Conservation (phyloP, 2,113 vertebrate genomes). For the Labeo catla region DNA sequence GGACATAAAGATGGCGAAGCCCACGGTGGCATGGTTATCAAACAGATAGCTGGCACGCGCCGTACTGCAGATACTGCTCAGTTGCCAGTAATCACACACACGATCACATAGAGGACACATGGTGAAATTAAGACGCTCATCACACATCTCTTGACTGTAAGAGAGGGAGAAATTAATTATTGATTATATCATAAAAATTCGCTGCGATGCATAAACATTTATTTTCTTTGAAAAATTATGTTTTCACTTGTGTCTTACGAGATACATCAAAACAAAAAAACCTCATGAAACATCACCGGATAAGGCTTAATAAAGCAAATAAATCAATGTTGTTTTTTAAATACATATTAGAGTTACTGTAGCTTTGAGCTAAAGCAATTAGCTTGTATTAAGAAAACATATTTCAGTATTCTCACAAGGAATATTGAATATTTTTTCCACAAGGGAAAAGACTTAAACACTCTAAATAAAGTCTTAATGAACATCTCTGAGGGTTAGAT, state of each 20-base stretch:
- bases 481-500: background rate
- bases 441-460: background rate
- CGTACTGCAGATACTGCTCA: constrained; percentile 88
- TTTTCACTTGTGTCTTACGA: background rate
- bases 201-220: background rate
- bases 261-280: no score
- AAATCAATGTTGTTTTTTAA: background rate
- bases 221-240: background rate
- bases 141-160: constrained; percentile 90
- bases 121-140: constrained; percentile 84
- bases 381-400: background rate
- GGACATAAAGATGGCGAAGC: constrained; percentile 97
- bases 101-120: constrained; percentile 97
- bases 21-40: constrained; percentile 92
- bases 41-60: constrained; percentile 92
- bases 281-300: background rate
- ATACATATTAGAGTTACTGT: background rate
- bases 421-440: no score
- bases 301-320: background rate
- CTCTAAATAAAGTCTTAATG: background rate
- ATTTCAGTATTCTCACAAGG: background rate
- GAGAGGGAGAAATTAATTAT: constrained; percentile 18
- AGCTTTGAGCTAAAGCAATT: background rate
- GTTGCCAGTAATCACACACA: constrained; percentile 93
- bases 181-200: background rate